A percentile compares a stretch with the other conserved stretches of the same genome.
These are phyloP conservation scores for Podarcis raffonei DNA, from an alignment of 2,113 vertebrate species.

Conservation along the genomic window DNA sequence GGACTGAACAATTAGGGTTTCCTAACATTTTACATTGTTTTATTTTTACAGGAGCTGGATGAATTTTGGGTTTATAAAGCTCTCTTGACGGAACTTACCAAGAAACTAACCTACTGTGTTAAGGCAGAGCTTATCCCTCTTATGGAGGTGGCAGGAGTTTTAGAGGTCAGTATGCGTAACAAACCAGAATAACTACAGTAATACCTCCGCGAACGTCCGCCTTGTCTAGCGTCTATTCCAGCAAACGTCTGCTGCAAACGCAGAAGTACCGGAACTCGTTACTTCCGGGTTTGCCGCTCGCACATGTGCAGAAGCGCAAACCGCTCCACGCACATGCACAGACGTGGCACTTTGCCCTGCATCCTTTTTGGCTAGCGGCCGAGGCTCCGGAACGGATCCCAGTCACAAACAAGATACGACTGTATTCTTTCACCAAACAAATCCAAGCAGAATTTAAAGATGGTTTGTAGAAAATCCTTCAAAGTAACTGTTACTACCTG, in stretches of 20 bases:
- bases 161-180: constrained; percentile 81
- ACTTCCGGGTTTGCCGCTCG: too few species aligned
- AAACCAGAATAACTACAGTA: not conserved
- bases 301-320: too few species aligned
- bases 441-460: not conserved
- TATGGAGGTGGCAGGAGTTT: constrained; percentile 94
- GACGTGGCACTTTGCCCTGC: too few species aligned
- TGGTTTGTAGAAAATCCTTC: not conserved
- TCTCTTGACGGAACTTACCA: constrained; percentile 87
- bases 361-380: too few species aligned
- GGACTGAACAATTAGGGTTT: not conserved
- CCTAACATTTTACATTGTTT: not conserved
- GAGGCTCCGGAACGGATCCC: too few species aligned
- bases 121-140: constrained; percentile 91
- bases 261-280: too few species aligned
- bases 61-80: constrained; percentile 94
- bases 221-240: too few species aligned
- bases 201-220: too few species aligned
- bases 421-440: not conserved
- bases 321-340: too few species aligned
- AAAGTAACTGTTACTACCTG: not conserved
- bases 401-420: too few species aligned
- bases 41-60: constrained; percentile 86
- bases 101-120: constrained; percentile 90
- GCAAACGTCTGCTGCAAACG: too few species aligned